Evolutionary conservation across 2,113 vertebrate genomes (phyloP), one percentile per base, ranked within the genome.

Genomic region (Nyctereutes procyonoides): DNA sequence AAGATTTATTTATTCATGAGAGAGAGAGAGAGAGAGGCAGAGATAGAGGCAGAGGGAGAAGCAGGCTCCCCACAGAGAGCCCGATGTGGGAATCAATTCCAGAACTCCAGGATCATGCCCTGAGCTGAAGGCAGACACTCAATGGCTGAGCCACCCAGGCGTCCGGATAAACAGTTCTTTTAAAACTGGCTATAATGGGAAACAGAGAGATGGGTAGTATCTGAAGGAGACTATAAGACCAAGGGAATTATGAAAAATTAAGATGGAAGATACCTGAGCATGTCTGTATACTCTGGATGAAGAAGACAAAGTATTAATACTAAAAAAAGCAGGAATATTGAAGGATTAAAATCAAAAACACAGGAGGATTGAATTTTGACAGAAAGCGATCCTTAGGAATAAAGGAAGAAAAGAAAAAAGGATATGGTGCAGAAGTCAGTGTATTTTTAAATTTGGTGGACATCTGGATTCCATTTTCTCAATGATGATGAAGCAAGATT

Each of bases 321-420:
- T 58, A 67, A 63, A 86, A 19, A 81, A 93, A 62, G 35, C 58
- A 92, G 67, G 58, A 95, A n/a, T 63, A 77, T 73, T 97, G 35
- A 93, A 93, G 16, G 81, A 63, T 4, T 83, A 4, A 92, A 87
- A 88, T 83, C 9, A 48, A 94, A n/a, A 90, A 74, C 53, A 93
- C 19, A 79, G n/a, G 43, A 88, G 8, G 58, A 43, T 0, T 86
- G 8, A 84, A 90, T 87, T 94, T 71, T 73, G 60, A 62, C 53
- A 90, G 32, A 8, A 84, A 88, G 19, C 32, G 26, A 55, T 87
- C 12, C 53, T 73, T 26, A 90, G 67, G 22, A 77, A 56, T 12
- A 96, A 88, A 8, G 28, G 35, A 87, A 83, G 20, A 20, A 20
- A 89, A 86, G 53, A 74, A 30, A 87, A 77, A 81, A 83, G n/a